These are phyloP conservation scores for Tenebrosternarchus preto DNA, from an alignment of 2,113 vertebrate genomes.

Conservation along the genomic window DNA sequence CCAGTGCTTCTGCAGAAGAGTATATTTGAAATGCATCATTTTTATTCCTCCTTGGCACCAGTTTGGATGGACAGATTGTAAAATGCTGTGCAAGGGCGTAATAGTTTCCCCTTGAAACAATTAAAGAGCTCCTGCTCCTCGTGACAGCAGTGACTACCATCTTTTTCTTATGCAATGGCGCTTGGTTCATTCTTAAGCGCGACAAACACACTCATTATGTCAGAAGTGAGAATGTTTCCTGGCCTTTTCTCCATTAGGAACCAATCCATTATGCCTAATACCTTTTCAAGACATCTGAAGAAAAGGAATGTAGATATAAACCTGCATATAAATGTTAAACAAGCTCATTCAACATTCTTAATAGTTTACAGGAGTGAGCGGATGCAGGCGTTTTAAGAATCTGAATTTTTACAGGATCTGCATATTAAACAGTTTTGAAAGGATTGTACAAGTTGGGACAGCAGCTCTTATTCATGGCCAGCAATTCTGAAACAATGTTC, in stretches of 20 bases:
- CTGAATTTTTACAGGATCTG: too few relatives aligned
- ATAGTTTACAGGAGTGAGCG: too few relatives aligned
- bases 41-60: constrained; percentile 1
- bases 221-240: neutral
- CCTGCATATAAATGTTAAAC: neutral
- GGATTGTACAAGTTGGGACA: too few relatives aligned
- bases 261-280: neutral
- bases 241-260: neutral
- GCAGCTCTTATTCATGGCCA: too few relatives aligned
- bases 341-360: neutral
- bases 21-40: neutral
- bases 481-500: too few relatives aligned
- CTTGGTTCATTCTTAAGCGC: neutral
- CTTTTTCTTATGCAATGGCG: neutral
- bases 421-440: too few relatives aligned
- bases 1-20: neutral
- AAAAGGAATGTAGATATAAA: neutral
- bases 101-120: constrained; percentile 4
- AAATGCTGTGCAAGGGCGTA: neutral
- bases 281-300: neutral
- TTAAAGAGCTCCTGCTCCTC: neutral
- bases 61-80: neutral
- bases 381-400: too few relatives aligned
- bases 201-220: too few relatives aligned
- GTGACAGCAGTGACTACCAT: neutral